These are phyloP conservation scores for Nomada ruficornis DNA, from an alignment of 2,888 invertebrate genomes.

Conservation along the genomic window DNA sequence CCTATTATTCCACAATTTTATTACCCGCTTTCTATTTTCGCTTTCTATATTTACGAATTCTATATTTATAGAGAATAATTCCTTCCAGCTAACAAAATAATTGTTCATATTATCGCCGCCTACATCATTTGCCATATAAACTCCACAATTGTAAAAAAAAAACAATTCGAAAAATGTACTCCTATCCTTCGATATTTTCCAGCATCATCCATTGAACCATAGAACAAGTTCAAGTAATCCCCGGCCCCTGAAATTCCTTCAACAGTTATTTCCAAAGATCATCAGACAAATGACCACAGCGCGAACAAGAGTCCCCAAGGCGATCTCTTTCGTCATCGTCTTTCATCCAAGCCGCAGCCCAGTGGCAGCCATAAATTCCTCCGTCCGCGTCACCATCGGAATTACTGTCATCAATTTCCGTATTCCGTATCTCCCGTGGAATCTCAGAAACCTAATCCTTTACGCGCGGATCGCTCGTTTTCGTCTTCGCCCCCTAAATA, in stretches of 20 bases:
- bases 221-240: no score
- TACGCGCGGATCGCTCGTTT: neutral
- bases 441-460: constrained; percentile 22
- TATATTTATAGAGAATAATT: no score
- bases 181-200: no score
- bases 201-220: no score
- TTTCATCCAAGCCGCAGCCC: neutral
- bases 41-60: no score
- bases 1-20: neutral
- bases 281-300: neutral
- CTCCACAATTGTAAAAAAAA: no score
- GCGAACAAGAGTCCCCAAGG: neutral
- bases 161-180: no score
- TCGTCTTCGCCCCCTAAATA: constrained; percentile 10
- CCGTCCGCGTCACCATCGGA: constrained; percentile 10
- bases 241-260: neutral
- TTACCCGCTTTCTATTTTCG: no score
- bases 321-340: neutral
- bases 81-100: no score
- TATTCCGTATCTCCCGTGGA: constrained; percentile 1
- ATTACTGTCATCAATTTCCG: constrained; percentile 36
- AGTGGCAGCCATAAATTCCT: constrained; percentile 5
- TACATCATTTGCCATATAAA: no score
- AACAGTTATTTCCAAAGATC: neutral
- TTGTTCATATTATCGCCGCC: no score